Evolutionary conservation across 2,888 invertebrate species (phyloP), one percentile per base, ranked within the genome.

Genomic region (Heliconius ethilla): DNA sequence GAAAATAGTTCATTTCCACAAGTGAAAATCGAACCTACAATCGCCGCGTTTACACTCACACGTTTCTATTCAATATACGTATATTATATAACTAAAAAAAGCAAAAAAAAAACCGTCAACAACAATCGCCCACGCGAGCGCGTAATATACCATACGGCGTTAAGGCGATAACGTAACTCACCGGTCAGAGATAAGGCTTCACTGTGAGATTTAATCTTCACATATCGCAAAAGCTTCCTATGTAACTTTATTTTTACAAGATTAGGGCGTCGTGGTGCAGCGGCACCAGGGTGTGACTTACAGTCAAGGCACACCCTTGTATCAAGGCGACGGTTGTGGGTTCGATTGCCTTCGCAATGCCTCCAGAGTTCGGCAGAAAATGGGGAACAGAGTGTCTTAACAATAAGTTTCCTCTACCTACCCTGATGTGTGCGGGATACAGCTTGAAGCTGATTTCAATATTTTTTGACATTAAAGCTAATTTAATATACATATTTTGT

Each of bases 181-280:
- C 33, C 27, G n/a, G n/a, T 55, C 55, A 33, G 29, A 37, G 72
- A 72, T 72, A 72, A 72, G 59, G 72, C 29, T 72, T 72, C 72
- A 70, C 22, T 70, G 27, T 70, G 29, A 33, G 70, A 70, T 70
- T 51, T 70, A 70, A 70, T 70, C 55, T 33, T 13, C 22, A 55
- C n/a, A 33, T 13, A 59, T 59, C 33, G 59, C 55, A 55, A 55
- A 70, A 70, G 70, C 72, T 59, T 70, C 59, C 27, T 55, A 62
- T 66, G 75, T 79, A 55, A 55, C 29, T 51, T 55, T 66, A 37
- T 40, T 69, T 33, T 72, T 55, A 72, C 33, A 72, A 59, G 55
- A 72, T 59, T 72, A 72, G 3, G 5, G 0, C 6, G 4, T 29
- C 4, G 0, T 29, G 29, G 29, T 4, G 29, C 29, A 29, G 29